phyloP scores from a whole-genome alignment of 2,113 vertebrate genomes.

The Sprattus sprattus region DNA sequence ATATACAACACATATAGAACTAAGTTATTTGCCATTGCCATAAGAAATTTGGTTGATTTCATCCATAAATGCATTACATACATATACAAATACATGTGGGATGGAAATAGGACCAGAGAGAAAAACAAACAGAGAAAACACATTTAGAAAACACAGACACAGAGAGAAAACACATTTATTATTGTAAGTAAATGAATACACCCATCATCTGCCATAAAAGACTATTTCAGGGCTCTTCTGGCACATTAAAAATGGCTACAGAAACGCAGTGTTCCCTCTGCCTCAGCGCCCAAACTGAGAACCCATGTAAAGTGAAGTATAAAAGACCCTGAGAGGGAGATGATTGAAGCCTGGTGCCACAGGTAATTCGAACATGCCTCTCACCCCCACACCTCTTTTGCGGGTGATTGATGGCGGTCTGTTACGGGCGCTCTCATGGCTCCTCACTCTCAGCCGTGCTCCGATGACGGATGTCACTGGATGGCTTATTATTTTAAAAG shows the following conservation, averaged over 20 bases:
- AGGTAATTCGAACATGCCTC: slow-evolving; percentile 9
- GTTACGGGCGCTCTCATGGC: background rate
- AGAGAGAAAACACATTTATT: background rate
- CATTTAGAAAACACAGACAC: background rate
- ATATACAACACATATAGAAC: background rate
- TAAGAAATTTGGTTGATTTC: background rate
- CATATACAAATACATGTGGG: background rate
- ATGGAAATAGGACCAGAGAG: background rate
- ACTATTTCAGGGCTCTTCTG: background rate
- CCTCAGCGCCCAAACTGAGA: background rate
- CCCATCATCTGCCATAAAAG: background rate
- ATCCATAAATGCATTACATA: background rate
- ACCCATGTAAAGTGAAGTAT: background rate
- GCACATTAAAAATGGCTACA: background rate
- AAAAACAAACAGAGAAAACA: background rate
- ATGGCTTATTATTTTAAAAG: slow-evolving; percentile 18
- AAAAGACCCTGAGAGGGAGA: slow-evolving; percentile 7
- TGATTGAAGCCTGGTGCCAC: slow-evolving; percentile 8
- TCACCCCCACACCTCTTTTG: slow-evolving; percentile 3
- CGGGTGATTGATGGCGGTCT: background rate
- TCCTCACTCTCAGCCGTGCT: background rate
- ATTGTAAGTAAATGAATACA: background rate
- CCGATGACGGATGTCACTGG: background rate
- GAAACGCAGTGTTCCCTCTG: background rate
- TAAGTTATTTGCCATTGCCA: background rate